Evolutionary conservation across 2,888 invertebrate genomes (phyloP).

Genomic region (Euspilapteryx auroguttella): DNA sequence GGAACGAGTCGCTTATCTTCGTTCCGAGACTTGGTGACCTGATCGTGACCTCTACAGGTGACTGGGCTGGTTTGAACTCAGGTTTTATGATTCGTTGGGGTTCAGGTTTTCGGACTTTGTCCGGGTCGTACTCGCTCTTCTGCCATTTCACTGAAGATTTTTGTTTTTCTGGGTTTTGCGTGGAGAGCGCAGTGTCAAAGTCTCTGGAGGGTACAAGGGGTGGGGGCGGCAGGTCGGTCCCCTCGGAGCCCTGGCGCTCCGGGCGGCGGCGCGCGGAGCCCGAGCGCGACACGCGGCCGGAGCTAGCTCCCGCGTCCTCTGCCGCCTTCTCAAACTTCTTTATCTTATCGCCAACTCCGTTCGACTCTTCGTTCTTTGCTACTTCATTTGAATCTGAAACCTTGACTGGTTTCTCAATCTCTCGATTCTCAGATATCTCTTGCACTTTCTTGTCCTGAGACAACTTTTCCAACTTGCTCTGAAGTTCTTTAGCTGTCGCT

Average conservation of each 20-base stretch:
- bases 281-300: slow-evolving; percentile 27
- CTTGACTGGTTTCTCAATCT: background rate
- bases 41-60: slow-evolving; percentile 39
- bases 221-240: slow-evolving; percentile 25
- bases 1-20: slow-evolving; percentile 41
- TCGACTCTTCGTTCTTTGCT: slow-evolving; percentile 23
- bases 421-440: too few species aligned
- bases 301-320: slow-evolving; percentile 27
- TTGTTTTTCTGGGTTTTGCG: slow-evolving; percentile 11
- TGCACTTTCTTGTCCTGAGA: background rate
- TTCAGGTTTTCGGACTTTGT: background rate
- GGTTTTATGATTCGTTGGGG: slow-evolving; percentile 29
- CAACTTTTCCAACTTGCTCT: background rate
- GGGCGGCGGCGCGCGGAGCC: slow-evolving; percentile 32
- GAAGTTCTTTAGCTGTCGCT: background rate
- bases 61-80: slow-evolving; percentile 42
- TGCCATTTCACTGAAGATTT: background rate
- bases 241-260: slow-evolving; percentile 19
- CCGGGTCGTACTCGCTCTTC: background rate
- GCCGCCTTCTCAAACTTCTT: slow-evolving; percentile 50
- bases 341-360: slow-evolving; percentile 52
- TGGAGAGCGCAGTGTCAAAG: slow-evolving; percentile 27
- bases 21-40: slow-evolving; percentile 45
- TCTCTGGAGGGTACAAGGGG: slow-evolving; percentile 38
- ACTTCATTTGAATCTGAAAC: slow-evolving; percentile 6